Evolutionary conservation across 2,113 vertebrate genomes (phyloP).

Genomic region (Sinocyclocheilus rhinocerous): DNA sequence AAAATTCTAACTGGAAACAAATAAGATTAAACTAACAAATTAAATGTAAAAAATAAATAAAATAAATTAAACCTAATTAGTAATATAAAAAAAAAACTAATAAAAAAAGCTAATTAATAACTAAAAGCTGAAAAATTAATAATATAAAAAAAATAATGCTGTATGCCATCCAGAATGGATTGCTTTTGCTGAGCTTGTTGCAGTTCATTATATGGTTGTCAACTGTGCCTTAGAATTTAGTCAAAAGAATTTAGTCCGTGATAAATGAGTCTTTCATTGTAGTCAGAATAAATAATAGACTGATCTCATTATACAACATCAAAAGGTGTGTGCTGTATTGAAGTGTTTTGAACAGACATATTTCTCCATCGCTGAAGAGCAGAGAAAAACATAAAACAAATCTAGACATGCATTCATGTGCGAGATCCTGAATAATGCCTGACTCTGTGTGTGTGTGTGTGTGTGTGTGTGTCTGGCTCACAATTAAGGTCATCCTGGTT

Average conservation of each 20-base stretch:
- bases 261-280: slow-evolving; percentile 1
- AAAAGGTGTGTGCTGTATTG: neutral
- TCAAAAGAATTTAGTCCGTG: neutral
- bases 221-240: neutral
- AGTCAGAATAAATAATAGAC: neutral
- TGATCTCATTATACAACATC: neutral
- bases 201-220: neutral
- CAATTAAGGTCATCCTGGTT: neutral
- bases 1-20: too few species aligned
- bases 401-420: neutral
- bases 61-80: too few species aligned
- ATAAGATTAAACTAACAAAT: too few species aligned
- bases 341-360: neutral
- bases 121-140: too few species aligned
- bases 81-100: too few species aligned
- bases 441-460: neutral
- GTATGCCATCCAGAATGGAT: neutral
- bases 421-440: neutral
- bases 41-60: too few species aligned
- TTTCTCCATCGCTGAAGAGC: neutral
- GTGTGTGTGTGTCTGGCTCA: neutral
- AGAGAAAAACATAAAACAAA: neutral
- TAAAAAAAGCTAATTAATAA: neutral
- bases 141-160: neutral
- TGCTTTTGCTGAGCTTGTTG: neutral